Base-by-base conservation (phyloP, 1,140 invertebrate genomes). In the Lucilia cuprina region DNA sequence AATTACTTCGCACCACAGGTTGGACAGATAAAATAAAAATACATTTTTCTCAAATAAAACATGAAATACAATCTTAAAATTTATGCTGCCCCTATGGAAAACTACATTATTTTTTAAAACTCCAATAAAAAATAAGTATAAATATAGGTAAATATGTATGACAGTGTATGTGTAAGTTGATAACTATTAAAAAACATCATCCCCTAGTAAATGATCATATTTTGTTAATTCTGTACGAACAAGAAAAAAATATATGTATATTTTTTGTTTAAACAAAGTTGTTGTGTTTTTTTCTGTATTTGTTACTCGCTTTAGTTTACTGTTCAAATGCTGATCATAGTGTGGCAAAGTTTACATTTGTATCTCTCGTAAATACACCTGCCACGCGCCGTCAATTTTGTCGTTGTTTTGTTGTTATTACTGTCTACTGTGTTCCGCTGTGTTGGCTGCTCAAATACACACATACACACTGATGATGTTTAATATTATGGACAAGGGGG, bases 301-400 rank as follows among this genome's bases (percentile, higher is more conserved):
- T 19, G 55, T 60, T 60, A n/a, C n/a, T 17, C 7, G 17, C 17
- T 70, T 19, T 21, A 21, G 12, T 55, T 55, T 70, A 70, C 47
- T 78, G 75, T 78, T 78, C 19, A 41, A 41, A 41, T 50, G 41
- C 19, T 19, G 41, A 14, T 19, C 74, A 47, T 19, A 19, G 41
- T 78, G n/a, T 47, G 75, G 35, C 35, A 65, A 83, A 65, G 82
- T 74, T 65, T 47, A 83, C 82, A 47, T 83, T 80, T 80, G 77
- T 80, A 65, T 50, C 41, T 83, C 82, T 70, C 55, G 13, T 70
- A 83, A 83, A 83, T 83, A 83, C 82, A 83, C 82, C 82, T 83
- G 82, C 82, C 82, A 83, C 82, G 82, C 82, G 82, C 82, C 82
- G 82, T 80, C 41, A 80, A 50, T 78, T 17, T 41, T 78, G 30